Base-by-base conservation (phyloP, 1,140 invertebrate species). In the Zeugodacus cucurbitae region DNA sequence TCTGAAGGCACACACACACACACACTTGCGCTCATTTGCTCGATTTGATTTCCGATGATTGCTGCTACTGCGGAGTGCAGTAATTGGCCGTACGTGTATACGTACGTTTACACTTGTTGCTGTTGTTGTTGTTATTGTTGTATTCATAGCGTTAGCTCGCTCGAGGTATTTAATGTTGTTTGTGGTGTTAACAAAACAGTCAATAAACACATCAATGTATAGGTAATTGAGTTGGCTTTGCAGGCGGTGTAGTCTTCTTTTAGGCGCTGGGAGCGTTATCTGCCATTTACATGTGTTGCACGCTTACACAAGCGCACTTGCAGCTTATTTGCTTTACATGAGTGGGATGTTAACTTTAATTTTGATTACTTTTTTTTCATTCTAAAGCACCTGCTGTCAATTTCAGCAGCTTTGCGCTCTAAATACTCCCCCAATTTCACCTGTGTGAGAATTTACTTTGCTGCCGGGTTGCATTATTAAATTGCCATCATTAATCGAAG, bases 151-250 rank as follows among this genome's bases (percentile, higher is more conserved):
- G 48, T 11, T 17, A 54, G 48, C 11, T 54, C 67, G 8, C 34
- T 74, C 41, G 67, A 0, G 20, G 20, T 8, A 74, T 37, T 74
- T 37, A 74, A 74, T 37, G 32, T 74, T 74, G 67, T 41, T 74
- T 41, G 67, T 41, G 32, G 67, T 74, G 67, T 74, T 32, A 74
- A 74, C 67, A 74, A 54, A 74, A 41, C 67, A 74, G 67, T 74
- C 34, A 74, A 37, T 74, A 41, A 74, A 34, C 34, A 37, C 34
- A 37, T 41, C 34, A 62, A n/a, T 62, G 58, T 22, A 20, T 32
- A 37, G 67, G 67, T 74, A 37, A 37, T 37, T 41, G 20, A 41
- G 22, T 74, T 74, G 22, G 11, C 32, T 22, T 34, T 37, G 0
- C 58, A n/a, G 34, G 34, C n/a, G n/a, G n/a, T n/a, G n/a, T 74